A percentile compares a stretch with the other conserved stretches of the same genome.
phyloP scores from a whole-genome alignment of 2,888 invertebrate genomes.

The Pyrocoelia pectoralis region DNA sequence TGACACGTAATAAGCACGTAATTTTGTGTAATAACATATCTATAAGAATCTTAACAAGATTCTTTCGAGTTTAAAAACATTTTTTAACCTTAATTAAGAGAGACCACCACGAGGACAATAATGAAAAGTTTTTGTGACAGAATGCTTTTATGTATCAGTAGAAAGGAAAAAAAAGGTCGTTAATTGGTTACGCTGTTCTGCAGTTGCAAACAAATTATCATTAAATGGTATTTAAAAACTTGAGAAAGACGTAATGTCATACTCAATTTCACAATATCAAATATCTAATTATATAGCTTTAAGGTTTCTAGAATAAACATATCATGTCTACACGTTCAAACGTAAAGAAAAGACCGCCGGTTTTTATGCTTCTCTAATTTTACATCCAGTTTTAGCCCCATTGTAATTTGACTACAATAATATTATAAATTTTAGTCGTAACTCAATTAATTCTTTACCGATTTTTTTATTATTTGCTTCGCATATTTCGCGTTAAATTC shows the following conservation, averaged over 20 bases:
- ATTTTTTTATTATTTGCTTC: too few relatives aligned
- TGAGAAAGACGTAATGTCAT: conserved; percentile 1
- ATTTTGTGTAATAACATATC: not conserved
- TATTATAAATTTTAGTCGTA: too few relatives aligned
- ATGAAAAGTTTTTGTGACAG: not conserved
- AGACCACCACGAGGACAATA: not conserved
- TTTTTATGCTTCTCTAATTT: too few relatives aligned
- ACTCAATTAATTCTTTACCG: too few relatives aligned
- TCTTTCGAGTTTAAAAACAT: not conserved
- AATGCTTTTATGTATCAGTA: not conserved
- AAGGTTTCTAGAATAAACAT: not conserved
- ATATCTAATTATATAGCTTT: not conserved
- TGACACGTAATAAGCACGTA: conserved; percentile 2
- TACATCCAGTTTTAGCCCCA: too few relatives aligned
- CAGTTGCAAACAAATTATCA: conserved; percentile 1
- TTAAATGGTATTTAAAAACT: not conserved
- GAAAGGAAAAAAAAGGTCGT: not conserved
- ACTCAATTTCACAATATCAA: conserved; percentile 1
- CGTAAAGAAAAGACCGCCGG: too few relatives aligned
- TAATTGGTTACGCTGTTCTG: conserved; percentile 1
- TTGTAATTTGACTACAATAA: too few relatives aligned
- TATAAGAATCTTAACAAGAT: not conserved
- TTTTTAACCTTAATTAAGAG: not conserved
- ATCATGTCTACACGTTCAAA: too few relatives aligned
- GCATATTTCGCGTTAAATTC: too few relatives aligned